These are phyloP conservation scores for Palythoa heliodiscus DNA, from an alignment of 92 coral and sea anemone species.

Conservation along the genomic window DNA sequence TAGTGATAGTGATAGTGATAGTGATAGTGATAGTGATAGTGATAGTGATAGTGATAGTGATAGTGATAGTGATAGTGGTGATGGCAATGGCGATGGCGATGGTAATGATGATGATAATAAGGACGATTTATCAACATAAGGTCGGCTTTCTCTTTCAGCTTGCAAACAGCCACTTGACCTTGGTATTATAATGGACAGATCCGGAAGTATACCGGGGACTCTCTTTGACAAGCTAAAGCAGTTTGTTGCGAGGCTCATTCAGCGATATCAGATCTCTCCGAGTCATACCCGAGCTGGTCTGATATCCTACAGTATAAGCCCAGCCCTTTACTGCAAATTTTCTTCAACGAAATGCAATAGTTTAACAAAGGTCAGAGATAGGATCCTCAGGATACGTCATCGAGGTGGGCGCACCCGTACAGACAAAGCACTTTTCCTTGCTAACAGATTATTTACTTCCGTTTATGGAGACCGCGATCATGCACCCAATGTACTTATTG, in stretches of 20 bases:
- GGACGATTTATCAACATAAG: neutral
- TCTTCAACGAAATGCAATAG: constrained; percentile 29
- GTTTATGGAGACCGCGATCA: constrained; percentile 7
- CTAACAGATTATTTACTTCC: constrained; percentile 5
- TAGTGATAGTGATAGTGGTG: too few species aligned
- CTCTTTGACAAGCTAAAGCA: constrained; percentile 11
- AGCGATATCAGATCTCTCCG: constrained; percentile 24
- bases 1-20: too few species aligned
- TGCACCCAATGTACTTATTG: constrained; percentile 29
- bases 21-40: too few species aligned
- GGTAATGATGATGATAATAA: neutral
- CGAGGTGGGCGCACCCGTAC: constrained; percentile 34
- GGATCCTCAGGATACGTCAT: constrained; percentile 11
- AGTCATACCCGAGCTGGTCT: constrained; percentile 20
- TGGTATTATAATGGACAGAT: constrained; percentile 41
- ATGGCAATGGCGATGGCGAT: too few species aligned
- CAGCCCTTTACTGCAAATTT: constrained; percentile 27
- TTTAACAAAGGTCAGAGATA: constrained; percentile 3
- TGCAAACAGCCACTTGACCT: constrained; percentile 37
- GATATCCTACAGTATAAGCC: constrained; percentile 26
- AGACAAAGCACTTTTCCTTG: constrained; percentile 13
- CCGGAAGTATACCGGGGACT: constrained; percentile 13
- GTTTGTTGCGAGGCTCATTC: constrained; percentile 27
- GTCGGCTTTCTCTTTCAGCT: neutral
- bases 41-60: too few species aligned